A percentile compares a stretch with the other conserved stretches of the same genome.
Conservation (phyloP, 2,797 vertebrate genomes). For the Muraenolepis orangiensis region DNA sequence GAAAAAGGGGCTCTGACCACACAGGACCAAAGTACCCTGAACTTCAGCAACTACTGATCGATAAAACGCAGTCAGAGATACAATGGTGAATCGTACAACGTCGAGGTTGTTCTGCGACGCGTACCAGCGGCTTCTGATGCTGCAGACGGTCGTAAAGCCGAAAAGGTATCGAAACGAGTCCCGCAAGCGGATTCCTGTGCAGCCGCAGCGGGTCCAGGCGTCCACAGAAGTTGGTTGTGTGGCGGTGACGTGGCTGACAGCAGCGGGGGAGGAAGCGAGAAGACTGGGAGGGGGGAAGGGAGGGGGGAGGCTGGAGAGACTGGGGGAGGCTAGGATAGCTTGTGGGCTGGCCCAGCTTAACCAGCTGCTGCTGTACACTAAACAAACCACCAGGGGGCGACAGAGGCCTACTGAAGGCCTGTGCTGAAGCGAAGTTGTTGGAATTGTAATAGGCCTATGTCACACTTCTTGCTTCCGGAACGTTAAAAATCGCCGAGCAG, state of each 20-base stretch:
- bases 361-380: background rate
- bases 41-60: background rate
- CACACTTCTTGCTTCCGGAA: too few species aligned
- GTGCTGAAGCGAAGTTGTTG: background rate
- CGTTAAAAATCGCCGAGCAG: too few species aligned
- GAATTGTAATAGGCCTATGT: too few species aligned
- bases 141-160: background rate
- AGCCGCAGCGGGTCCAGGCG: background rate
- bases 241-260: constrained; percentile 77
- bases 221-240: constrained; percentile 21
- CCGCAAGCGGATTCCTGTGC: background rate
- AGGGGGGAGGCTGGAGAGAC: background rate
- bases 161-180: background rate
- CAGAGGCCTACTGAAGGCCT: background rate
- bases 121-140: too few species aligned
- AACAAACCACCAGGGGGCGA: background rate
- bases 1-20: background rate
- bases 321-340: background rate
- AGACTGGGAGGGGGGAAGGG: too few species aligned
- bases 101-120: background rate
- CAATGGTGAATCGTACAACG: background rate
- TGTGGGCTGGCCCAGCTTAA: background rate
- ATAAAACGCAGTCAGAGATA: background rate
- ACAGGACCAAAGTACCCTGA: background rate
- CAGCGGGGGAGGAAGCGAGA: background rate